Evolutionary conservation across 2,888 invertebrate genomes (phyloP), one percentile per base, ranked within the genome.

Genomic region (Myopa tessellatipennis): DNA sequence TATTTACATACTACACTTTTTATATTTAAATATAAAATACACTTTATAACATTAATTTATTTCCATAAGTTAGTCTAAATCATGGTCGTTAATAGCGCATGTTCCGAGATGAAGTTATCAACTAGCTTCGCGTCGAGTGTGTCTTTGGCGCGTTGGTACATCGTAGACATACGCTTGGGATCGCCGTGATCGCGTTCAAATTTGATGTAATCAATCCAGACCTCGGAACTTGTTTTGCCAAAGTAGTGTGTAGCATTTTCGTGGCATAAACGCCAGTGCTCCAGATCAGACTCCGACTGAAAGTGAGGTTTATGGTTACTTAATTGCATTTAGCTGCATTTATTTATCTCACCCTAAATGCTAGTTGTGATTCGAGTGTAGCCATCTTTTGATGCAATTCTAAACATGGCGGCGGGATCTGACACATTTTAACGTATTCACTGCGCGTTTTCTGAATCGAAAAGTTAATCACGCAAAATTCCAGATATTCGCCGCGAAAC

Each of bases 201-300:
- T 79, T 91, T 90, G 74, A 95, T 91, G 84, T 92, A 94, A 83
- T 94, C 92, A 81, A 94, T 90, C 95, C 96, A 96, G 18, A 95
- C 90, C 79, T 93, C 92, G 5, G 92, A 89, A 85, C 92, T 91
- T 4, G 89, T 90, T 82, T 90, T 90, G 0, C 95, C 95, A 88
- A 94, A 94, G 80, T 93, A 93, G 77, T 91, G 89, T 18, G 91
- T 90, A 52, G 93, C 91, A 81, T 92, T 90, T 85, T 94, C 92
- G 85, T 92, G 92, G 81, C 92, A 93, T 84, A 91, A 90, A 73
- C 93, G 91, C 81, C 92, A 90, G 78, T 88, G 87, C 80, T 91
- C 91, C 0, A 90, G 81, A 82, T 91, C 91, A 5, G 79, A 73
- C 14, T 77, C 76, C 4, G 77, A 73, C 82, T 82, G 85, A 61